Evolutionary conservation across 2,797 vertebrate species (phyloP), one percentile per base, ranked within the genome.

Genomic region (Melanotaenia maccullochi): DNA sequence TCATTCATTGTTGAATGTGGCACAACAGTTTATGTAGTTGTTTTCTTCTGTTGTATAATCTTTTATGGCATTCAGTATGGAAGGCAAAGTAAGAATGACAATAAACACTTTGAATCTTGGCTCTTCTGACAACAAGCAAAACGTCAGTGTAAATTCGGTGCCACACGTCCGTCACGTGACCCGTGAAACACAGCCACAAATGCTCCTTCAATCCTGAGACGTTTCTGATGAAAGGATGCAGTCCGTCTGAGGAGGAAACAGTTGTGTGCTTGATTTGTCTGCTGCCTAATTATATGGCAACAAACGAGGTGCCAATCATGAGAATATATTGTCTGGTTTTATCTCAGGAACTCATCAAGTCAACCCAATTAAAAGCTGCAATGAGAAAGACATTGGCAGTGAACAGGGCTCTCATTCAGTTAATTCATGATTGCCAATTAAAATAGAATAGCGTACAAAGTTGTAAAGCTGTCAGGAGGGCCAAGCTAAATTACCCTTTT

Each of bases 371-470:
- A 95, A 93, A 94, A 90, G 91, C 89, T 72, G 91, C 89, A 83
- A 91, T 90, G 89, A 89, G 89, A 82, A 87, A 91, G 92, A 90
- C 90, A 85, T 90, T 78, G 84, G 88, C 87, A 85, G 83, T 69
- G 83, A 89, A 84, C 90, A 68, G 88, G 81, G 87, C 90, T 92
- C 93, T 92, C 90, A 84, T 94, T 94, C 91, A 88, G 88, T 90
- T 95, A 94, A 95, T 94, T 94, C 91, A 94, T 93, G 92, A 94
- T 93, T 94, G 93, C 91, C 93, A 94, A 95, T 94, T 94, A 94
- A 93, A 94, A 93, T 83, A 93, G 91, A 94, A 94, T 91, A 91
- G 90, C 87, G 82, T 81, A 80, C 89, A 92, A 92, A 90, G 92
- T 93, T 93, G 91, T 93, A 93, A 94, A 94, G 90, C 91, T 92